Conservation (phyloP, 2,113 vertebrate genomes). For the Thermophis baileyi region DNA sequence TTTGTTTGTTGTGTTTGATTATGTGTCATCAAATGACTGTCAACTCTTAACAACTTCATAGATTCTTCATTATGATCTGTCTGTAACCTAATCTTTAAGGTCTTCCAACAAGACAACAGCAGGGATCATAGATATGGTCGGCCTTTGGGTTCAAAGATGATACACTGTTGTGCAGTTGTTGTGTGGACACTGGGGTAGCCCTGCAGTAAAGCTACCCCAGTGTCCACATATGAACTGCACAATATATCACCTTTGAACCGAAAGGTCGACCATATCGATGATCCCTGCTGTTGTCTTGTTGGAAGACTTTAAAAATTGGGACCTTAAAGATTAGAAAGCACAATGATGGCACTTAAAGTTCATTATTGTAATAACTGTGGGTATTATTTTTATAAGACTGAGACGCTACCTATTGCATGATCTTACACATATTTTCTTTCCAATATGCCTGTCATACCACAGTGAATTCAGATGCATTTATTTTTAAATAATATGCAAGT, state of each 20-base stretch:
- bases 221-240: no score
- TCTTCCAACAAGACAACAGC: not conserved
- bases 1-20: not conserved
- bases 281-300: no score
- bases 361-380: not conserved
- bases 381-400: not conserved
- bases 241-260: no score
- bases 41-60: not conserved
- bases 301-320: no score
- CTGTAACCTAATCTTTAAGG: not conserved
- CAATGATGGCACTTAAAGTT: not conserved
- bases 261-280: no score
- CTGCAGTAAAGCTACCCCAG: not conserved
- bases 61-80: not conserved
- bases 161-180: not conserved
- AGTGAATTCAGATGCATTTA: not conserved
- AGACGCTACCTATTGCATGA: not conserved
- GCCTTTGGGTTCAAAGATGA: not conserved
- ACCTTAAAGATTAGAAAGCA: not conserved
- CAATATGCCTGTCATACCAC: not conserved
- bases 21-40: not conserved
- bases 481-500: not conserved
- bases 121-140: no score
- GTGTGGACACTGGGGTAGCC: not conserved
- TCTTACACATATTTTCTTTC: not conserved